A percentile compares a stretch with the other conserved stretches of the same genome.
phyloP scores from a whole-genome alignment of 1,140 invertebrate genomes.

The Drosophila mojavensis region DNA sequence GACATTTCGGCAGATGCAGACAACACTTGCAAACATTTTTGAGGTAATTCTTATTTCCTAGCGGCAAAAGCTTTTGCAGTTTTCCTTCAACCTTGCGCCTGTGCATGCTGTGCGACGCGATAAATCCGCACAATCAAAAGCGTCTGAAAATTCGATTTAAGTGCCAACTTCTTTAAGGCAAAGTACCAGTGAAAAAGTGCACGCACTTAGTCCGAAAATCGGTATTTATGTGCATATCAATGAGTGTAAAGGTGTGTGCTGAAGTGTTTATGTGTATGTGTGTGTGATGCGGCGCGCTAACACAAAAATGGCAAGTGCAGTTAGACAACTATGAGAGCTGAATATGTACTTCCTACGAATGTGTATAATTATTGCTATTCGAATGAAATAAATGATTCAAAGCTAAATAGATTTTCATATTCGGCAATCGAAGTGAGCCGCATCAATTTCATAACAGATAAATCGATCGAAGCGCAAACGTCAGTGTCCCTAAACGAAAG shows the following conservation, averaged over 20 bases:
- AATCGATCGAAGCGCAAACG: conserved; percentile 69
- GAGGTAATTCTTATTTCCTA: conserved; percentile 54
- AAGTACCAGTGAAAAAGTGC: conserved; percentile 36
- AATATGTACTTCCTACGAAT: conserved; percentile 31
- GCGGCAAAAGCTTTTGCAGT: conserved; percentile 55
- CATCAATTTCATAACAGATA: conserved; percentile 69
- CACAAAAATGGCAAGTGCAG: conserved; percentile 59
- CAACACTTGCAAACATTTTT: conserved; percentile 52
- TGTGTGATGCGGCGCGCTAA: conserved; percentile 44
- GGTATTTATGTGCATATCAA: conserved; percentile 40
- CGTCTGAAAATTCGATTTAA: conserved; percentile 48
- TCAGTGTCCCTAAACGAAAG: conserved; percentile 44
- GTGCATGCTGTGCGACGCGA: conserved; percentile 39
- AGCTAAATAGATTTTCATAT: conserved; percentile 24
- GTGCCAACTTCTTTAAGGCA: conserved; percentile 32
- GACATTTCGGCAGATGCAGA: conserved; percentile 51
- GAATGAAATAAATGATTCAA: conserved; percentile 9
- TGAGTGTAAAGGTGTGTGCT: conserved; percentile 14
- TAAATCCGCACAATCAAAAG: conserved; percentile 26
- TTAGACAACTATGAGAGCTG: conserved; percentile 63
- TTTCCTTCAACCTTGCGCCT: conserved; percentile 53
- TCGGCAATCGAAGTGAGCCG: conserved; percentile 60
- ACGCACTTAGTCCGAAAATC: conserved; percentile 32
- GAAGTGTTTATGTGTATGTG: conserved; percentile 2
- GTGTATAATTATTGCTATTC: conserved; percentile 20